Base-by-base conservation (phyloP, 1,140 invertebrate species). In the Pseudomyrmex sp. region DNA sequence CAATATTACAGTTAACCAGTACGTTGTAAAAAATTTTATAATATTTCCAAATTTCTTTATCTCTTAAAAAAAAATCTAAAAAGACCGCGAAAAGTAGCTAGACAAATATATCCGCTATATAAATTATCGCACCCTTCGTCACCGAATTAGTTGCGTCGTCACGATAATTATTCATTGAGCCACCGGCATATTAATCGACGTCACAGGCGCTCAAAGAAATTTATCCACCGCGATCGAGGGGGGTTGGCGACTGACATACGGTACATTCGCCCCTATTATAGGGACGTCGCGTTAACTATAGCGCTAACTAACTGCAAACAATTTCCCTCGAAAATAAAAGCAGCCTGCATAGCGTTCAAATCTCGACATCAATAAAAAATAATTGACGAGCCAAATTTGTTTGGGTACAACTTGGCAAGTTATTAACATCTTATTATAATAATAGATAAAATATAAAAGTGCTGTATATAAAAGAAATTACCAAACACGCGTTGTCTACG, bases 281-380 rank as follows among this genome's bases (percentile, higher is more conserved):
- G 74, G 63, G 82, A 12, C 9, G 82, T 61, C 8, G 46, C 68
- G 83, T 82, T 85, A 82, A 85, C 52, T 52, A 63, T 52, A 44
- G 79, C 70, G 63, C 63, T 85, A 83, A 85, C 84, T 85, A 85
- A 83, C 80, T 85, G 73, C 80, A 85, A 85, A 85, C 72, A 85
- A 12, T 61, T 61, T 20, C 10, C n/a, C 20, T 2, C 20, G 26
- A 83, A 85, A 83, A 85, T 75, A 83, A 85, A 83, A 46, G 35
- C 48, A 54, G 35, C 44, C n/a, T 54, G 48, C 59, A 23, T 12
- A 63, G 9, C 15, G 63, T 68, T n/a, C 63, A 26, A 26, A 58
- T 69, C 52, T 44, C 15, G 10, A 68, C n/a, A 35, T 79, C 52
- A 65, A 70, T 26, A 48, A 79, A 79, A 56, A 46, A 70, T 56